phyloP scores from a whole-genome alignment of 2,113 vertebrate species.

The Hypanus sabinus region DNA sequence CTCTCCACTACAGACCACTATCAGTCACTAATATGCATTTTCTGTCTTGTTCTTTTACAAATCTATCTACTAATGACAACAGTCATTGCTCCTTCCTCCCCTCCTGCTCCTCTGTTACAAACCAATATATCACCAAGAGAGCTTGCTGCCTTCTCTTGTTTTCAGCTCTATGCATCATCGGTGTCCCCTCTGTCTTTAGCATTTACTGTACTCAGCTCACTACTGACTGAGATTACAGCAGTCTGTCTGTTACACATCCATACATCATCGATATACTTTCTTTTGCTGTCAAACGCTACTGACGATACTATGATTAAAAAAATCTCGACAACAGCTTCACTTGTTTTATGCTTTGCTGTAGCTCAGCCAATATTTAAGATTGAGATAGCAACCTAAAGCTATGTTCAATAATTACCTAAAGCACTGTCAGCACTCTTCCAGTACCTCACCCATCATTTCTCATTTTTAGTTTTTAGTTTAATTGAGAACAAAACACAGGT shows the following conservation, averaged over 20 bases:
- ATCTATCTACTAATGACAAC: background rate
- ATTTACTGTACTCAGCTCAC: background rate
- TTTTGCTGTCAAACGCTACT: too few relatives aligned
- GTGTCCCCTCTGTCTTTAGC: background rate
- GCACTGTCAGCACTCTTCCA: too few relatives aligned
- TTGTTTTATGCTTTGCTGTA: too few relatives aligned
- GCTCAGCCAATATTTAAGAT: too few relatives aligned
- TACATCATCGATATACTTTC: background rate
- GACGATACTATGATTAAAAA: too few relatives aligned
- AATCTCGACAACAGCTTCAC: too few relatives aligned
- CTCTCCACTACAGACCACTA: background rate
- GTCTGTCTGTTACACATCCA: background rate
- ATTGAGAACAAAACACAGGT: too few relatives aligned
- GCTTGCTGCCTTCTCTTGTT: background rate
- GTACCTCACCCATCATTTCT: too few relatives aligned
- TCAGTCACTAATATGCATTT: background rate
- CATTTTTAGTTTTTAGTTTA: too few relatives aligned
- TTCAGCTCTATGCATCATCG: background rate
- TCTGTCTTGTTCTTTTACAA: background rate
- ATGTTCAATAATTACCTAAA: too few relatives aligned
- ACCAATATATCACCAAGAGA: background rate
- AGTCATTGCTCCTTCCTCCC: background rate
- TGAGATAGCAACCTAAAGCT: too few relatives aligned
- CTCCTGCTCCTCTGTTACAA: background rate
- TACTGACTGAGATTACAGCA: background rate